Percentiles rank a stretch among this genome's conserved stretches.
Conservation (phyloP, 2,113 vertebrate species). For the Lanius collurio region DNA sequence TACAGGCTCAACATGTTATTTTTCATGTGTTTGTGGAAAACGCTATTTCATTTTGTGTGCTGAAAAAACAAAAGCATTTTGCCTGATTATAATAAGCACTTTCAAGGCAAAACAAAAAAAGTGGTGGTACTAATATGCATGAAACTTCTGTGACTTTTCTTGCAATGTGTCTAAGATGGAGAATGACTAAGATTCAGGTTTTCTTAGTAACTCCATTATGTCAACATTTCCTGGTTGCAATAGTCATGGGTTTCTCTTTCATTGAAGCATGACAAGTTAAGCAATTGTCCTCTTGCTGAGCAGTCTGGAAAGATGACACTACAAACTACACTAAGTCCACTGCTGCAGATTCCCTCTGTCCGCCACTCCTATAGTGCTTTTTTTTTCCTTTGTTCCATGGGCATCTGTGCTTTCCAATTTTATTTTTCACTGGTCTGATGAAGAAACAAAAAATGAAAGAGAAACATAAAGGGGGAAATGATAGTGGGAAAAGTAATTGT, state of each 20-base stretch:
- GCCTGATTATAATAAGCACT: background rate
- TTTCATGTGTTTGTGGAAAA: background rate
- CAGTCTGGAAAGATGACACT: background rate
- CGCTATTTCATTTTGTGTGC: background rate
- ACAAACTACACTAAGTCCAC: background rate
- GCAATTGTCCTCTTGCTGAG: background rate
- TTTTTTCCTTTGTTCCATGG: background rate
- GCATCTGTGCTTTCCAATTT: background rate
- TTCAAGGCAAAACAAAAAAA: background rate
- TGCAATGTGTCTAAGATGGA: background rate
- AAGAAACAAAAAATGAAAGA: background rate
- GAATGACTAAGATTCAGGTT: background rate
- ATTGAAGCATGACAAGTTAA: background rate
- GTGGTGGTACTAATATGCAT: background rate
- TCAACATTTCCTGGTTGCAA: slow-evolving; percentile 25
- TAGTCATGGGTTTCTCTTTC: background rate
- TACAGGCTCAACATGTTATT: background rate
- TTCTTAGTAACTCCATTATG: background rate
- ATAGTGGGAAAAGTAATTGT: background rate
- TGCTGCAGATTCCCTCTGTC: background rate
- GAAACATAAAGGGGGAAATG: accelerated
- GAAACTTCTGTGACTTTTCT: background rate
- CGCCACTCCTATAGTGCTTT: background rate
- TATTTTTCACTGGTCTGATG: background rate
- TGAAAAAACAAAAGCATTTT: background rate